Evolutionary conservation across 30 jellyfish, hydroid and myxozoan species (phyloP).

Genomic region (Pseudorhiza aurosa): DNA sequence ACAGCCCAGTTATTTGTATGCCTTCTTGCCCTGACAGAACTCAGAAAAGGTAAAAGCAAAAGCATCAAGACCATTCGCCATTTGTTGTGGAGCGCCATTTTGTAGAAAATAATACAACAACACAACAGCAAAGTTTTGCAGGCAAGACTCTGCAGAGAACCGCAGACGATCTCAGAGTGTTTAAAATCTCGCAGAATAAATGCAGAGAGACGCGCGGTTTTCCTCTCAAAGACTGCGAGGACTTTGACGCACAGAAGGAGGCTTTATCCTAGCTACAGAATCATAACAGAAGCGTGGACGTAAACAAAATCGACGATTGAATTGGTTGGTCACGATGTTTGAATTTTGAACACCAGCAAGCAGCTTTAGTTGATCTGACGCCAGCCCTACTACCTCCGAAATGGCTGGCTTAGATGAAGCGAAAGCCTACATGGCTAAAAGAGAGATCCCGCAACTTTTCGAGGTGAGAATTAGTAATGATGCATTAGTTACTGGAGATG

Average conservation of each 20-base stretch:
- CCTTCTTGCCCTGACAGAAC: constrained; percentile 14
- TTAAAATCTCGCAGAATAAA: no score
- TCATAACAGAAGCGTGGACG: constrained; percentile 3
- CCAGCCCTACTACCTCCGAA: background rate
- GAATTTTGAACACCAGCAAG: background rate
- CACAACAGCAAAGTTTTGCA: background rate
- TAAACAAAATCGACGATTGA: background rate
- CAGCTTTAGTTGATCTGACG: no score
- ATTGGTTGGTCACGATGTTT: background rate
- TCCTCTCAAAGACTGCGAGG: background rate
- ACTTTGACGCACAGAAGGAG: background rate
- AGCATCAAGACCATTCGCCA: background rate
- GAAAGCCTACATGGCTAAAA: constrained; percentile 79
- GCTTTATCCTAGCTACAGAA: constrained; percentile 4
- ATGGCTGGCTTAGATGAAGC: constrained; percentile 93
- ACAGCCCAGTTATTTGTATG: constrained; percentile 96
- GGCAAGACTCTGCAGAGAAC: no score
- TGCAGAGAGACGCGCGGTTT: no score
- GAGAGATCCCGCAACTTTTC: constrained; percentile 92
- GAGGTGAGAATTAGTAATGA: constrained; percentile 92
- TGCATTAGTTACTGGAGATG: no score
- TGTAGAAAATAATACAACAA: background rate
- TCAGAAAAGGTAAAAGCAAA: background rate
- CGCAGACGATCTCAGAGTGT: no score
- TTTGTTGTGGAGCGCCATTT: background rate